These are phyloP conservation scores for Bugulina stolonifera DNA, from an alignment of 2,888 invertebrate species.

Conservation along the genomic window DNA sequence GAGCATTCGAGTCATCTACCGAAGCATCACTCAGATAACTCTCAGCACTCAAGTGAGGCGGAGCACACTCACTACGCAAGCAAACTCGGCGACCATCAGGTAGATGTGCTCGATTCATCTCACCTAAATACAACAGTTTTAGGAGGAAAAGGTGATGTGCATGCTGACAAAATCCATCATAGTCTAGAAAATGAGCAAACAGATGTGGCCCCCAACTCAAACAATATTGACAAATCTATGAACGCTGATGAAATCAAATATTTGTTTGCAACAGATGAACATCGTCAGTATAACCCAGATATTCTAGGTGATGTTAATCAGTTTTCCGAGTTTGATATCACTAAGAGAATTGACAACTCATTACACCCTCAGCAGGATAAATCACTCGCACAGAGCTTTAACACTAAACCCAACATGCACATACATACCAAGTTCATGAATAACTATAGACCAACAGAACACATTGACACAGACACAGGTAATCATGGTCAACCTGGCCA, in stretches of 20 bases:
- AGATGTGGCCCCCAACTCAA: not conserved
- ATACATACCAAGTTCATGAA: too few species aligned
- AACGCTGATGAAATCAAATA: not conserved
- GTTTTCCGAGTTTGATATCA: conserved; percentile 20
- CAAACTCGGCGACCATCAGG: not conserved
- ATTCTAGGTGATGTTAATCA: not conserved
- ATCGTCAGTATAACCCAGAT: not conserved
- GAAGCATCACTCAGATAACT: not conserved
- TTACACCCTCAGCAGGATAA: too few species aligned
- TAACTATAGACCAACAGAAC: too few species aligned
- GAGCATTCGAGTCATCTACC: not conserved
- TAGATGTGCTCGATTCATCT: conserved; percentile 9
- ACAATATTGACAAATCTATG: not conserved
- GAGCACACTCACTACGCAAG: not conserved
- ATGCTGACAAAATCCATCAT: conserved; percentile 10
- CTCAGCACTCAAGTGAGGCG: not conserved
- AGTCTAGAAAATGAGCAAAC: not conserved
- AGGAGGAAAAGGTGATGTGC: not conserved
- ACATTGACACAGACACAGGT: too few species aligned
- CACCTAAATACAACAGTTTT: too few species aligned
- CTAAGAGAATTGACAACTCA: not conserved
- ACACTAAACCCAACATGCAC: too few species aligned
- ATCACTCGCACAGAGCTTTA: too few species aligned
- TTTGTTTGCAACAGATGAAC: not conserved
- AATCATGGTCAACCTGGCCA: too few species aligned